Base-by-base conservation (phyloP, 2,113 vertebrate genomes). In the Origma solitaria region DNA sequence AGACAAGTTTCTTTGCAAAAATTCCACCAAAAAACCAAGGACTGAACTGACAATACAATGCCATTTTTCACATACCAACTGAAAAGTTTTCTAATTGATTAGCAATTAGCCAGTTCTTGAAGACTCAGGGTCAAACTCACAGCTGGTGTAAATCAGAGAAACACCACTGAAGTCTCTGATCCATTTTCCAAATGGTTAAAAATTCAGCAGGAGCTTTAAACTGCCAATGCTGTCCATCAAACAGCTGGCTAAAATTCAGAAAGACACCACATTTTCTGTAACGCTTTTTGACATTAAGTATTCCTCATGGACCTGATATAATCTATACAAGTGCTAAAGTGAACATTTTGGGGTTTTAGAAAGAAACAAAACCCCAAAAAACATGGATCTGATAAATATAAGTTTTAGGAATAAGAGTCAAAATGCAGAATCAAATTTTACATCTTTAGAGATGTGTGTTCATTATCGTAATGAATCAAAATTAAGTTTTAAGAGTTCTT, bases 101-200 rank as follows among this genome's bases (percentile, higher is more conserved):
- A 72, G 20, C 49, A 66, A 94, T 94, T 94, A 95, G 47, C 49
- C 73, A 64, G 44, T 61, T 94, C n/a, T 84, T 53, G 57, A 78
- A 86, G 8, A 61, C 25, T 84, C 40, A 15, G 21, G 15, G 27
- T 94, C 69, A 69, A 57, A 86, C 68, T 92, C 83, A 37, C 40
- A 82, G 42, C 27, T 91, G 73, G 10, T 45, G 12, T 91, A 82
- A 95, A 82, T 82, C 61, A 68, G 40, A 76, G 60, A 94, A 75
- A 53, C 71, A 28, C 40, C 69, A 71, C 24, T 57, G 51, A 86
- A 78, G 49, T 51, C 44, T 92, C 83, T 61, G 70, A 89, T 89
- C 78, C 64, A 57, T 95, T 89, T 87, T 92, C 61, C 57, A 91
- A 88, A 85, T 64, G 18, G 40, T 33, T 91, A 60, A 94, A 96